phyloP scores from a whole-genome alignment of 1,140 invertebrate genomes.

The Danaus melanippus region DNA sequence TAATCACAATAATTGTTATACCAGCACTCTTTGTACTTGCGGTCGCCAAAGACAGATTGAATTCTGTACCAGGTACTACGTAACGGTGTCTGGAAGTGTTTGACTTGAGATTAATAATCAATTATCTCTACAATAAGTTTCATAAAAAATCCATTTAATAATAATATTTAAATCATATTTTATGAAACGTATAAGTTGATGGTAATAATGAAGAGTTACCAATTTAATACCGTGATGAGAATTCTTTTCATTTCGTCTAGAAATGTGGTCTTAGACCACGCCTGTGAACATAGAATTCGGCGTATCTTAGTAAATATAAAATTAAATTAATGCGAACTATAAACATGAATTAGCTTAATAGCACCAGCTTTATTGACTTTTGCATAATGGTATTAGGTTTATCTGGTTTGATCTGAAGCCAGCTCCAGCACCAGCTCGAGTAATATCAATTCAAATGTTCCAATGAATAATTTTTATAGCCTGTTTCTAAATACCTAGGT shows the following conservation, averaged over 20 bases:
- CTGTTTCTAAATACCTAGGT: neutral
- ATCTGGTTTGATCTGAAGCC: slow-evolving; percentile 11
- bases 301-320: too few species aligned
- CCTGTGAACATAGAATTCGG: too few species aligned
- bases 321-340: too few species aligned
- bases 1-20: slow-evolving; percentile 69
- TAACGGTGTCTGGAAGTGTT: slow-evolving; percentile 16
- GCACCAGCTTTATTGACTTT: slow-evolving; percentile 19
- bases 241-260: too few species aligned
- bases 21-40: slow-evolving; percentile 42
- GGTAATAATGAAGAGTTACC: too few species aligned
- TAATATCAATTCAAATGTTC: slow-evolving; percentile 13
- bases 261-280: too few species aligned
- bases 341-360: too few species aligned
- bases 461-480: slow-evolving; percentile 8
- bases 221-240: too few species aligned
- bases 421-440: slow-evolving; percentile 4
- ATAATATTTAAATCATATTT: too few species aligned
- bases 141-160: too few species aligned
- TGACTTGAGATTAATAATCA: neutral
- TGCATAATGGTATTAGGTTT: slow-evolving; percentile 20
- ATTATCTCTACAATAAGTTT: too few species aligned
- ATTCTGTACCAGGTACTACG: slow-evolving; percentile 39
- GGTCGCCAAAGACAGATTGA: slow-evolving; percentile 38
- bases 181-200: too few species aligned